Percentiles rank a stretch among this genome's conserved stretches.
phyloP scores from a whole-genome alignment of 2,888 invertebrate species.

The Anthophora plumipes region DNA sequence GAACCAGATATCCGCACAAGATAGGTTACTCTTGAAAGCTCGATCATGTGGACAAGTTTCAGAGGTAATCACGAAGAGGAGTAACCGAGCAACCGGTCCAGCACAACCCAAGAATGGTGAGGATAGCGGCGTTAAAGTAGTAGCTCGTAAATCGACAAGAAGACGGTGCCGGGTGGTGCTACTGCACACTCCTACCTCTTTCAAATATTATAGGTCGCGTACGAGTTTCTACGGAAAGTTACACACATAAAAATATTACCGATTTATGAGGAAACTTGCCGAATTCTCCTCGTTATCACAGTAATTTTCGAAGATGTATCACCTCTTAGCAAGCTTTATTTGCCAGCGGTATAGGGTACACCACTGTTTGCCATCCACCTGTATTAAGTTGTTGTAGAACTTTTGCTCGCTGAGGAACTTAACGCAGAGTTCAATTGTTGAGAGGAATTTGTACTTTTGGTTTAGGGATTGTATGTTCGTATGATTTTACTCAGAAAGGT shows the following conservation, averaged over 20 bases:
- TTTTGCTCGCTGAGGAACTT: neutral
- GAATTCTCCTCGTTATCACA: slow-evolving; percentile 69
- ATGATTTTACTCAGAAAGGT: neutral
- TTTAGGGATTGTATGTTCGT: no score
- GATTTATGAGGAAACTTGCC: slow-evolving; percentile 79
- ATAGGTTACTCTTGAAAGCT: slow-evolving; percentile 65
- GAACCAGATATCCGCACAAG: slow-evolving; percentile 35
- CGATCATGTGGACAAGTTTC: slow-evolving; percentile 70
- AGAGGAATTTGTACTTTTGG: neutral
- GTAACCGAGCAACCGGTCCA: slow-evolving; percentile 49
- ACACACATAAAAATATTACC: slow-evolving; percentile 79
- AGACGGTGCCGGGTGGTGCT: slow-evolving; percentile 44
- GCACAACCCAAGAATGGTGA: slow-evolving; percentile 7
- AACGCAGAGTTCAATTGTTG: neutral
- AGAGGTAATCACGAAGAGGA: slow-evolving; percentile 63
- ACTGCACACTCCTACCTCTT: slow-evolving; percentile 58
- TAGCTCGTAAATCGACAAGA: slow-evolving; percentile 66
- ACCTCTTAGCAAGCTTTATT: slow-evolving; percentile 75
- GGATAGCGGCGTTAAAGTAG: slow-evolving; percentile 26
- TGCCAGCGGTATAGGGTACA: slow-evolving; percentile 46
- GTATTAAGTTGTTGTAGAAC: slow-evolving; percentile 36
- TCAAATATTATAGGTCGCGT: slow-evolving; percentile 72
- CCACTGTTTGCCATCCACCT: slow-evolving; percentile 41
- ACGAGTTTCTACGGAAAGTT: slow-evolving; percentile 71
- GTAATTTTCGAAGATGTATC: slow-evolving; percentile 80